phyloP scores from a whole-genome alignment of 2,113 vertebrate species.

The Chauna torquata region DNA sequence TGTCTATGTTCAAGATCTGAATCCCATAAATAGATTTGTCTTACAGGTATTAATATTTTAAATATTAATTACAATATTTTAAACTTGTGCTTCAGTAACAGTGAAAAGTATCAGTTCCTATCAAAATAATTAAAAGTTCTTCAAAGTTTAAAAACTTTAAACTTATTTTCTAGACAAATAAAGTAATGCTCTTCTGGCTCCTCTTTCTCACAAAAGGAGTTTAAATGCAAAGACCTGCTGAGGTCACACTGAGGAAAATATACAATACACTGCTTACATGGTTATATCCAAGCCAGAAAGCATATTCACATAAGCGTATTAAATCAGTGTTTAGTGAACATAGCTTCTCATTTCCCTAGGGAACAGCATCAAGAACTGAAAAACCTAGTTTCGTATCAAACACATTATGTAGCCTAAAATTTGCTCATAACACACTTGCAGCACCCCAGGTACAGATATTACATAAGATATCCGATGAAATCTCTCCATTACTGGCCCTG shows the following conservation, averaged over 20 bases:
- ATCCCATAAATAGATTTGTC: background rate
- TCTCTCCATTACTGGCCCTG: background rate
- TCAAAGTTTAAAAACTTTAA: background rate
- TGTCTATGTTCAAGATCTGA: background rate
- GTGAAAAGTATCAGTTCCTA: background rate
- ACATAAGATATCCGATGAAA: background rate
- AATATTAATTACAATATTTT: background rate
- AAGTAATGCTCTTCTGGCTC: background rate
- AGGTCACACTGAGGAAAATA: background rate
- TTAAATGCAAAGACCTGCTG: background rate
- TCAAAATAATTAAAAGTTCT: background rate
- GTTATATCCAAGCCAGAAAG: background rate
- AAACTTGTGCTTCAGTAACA: background rate
- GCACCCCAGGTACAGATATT: background rate
- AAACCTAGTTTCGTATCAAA: background rate
- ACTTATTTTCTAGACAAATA: background rate
- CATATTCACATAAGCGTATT: background rate
- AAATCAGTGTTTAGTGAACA: background rate
- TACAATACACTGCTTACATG: background rate
- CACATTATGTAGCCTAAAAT: background rate
- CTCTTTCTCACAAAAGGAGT: background rate
- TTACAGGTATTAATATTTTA: background rate
- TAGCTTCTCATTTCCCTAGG: background rate
- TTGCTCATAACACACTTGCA: background rate
- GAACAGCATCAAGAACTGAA: background rate